Base-by-base conservation (phyloP, 2,888 invertebrate genomes). In the Tortricodes alternella region DNA sequence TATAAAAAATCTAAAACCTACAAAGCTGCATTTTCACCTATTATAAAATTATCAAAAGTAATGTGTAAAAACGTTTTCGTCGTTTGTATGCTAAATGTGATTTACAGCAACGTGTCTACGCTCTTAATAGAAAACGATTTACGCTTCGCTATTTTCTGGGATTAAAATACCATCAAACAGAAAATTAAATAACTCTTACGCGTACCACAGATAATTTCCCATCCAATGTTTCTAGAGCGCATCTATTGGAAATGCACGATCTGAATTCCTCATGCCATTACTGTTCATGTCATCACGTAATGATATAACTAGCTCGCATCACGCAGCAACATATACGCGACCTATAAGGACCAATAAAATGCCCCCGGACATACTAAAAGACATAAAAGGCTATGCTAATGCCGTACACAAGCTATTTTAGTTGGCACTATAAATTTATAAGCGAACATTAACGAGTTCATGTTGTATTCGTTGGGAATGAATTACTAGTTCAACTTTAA, bases 331-430 rank as follows among this genome's bases (percentile, higher is more conserved):
- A 50, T 41, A 35, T 37, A 34, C 44, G 27, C 52, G 44, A 50
- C 59, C 59, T 50, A 50, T 56, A 43, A 53, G 60, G 59, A 59
- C 56, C 51, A 56, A 62, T 64, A 64, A 64, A 62, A 59, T 53
- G 49, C 51, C 46, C 34, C 56, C 46, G 55, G 52, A 52, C 55
- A 63, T 61, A 51, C 61, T 58, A 61, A 62, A 62, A 60, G 58
- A 62, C 68, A 58, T 66, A 64, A 65, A 68, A 56, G 65, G 57
- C 55, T 59, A 62, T 63, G 62, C 65, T 62, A 65, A 64, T 65
- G 53, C 58, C 44, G 39, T 53, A 58, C 58, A 53, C 58, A 43
- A 49, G 37, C 53, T 58, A 58, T 58, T 58, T 53, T 53, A 53
- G 53, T 58, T 58, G 58, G 53, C 48, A 35, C 58, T 49, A 38